Percentiles rank a stretch among this genome's conserved stretches.
phyloP scores from a whole-genome alignment of 2,888 invertebrate species.

The Icerya purchasi region DNA sequence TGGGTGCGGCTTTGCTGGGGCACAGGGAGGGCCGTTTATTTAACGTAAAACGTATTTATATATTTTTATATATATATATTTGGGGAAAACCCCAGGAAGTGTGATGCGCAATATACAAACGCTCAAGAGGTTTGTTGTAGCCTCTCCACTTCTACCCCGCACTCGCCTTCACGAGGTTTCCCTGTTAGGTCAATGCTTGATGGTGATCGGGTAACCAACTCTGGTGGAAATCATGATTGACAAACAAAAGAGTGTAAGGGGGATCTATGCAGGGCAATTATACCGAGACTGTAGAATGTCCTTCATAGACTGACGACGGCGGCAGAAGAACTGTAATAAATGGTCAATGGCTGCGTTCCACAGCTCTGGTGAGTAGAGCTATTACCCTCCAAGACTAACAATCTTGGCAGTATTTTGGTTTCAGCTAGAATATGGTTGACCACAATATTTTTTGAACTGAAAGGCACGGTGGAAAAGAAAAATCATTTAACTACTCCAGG shows the following conservation, averaged over 20 bases:
- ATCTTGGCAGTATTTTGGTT: background rate
- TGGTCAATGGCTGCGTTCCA: background rate
- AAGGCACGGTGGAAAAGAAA: background rate
- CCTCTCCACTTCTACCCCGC: too few relatives aligned
- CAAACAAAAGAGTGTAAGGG: background rate
- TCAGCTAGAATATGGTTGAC: background rate
- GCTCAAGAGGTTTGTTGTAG: too few relatives aligned
- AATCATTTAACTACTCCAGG: background rate
- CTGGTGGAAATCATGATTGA: background rate
- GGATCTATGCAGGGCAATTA: background rate
- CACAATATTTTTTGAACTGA: background rate
- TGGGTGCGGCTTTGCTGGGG: too few relatives aligned
- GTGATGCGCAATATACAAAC: too few relatives aligned
- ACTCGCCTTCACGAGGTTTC: too few relatives aligned
- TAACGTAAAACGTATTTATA: too few relatives aligned
- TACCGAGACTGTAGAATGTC: background rate
- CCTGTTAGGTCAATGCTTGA: too few relatives aligned
- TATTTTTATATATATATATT: too few relatives aligned
- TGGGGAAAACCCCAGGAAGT: too few relatives aligned
- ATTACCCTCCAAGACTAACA: background rate
- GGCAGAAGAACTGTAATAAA: background rate
- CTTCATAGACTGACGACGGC: background rate
- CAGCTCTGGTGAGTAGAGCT: background rate
- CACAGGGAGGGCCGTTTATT: too few relatives aligned
- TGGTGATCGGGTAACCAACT: background rate